Base-by-base conservation (phyloP, 2,113 vertebrate species). In the Bubalus kerabau region DNA sequence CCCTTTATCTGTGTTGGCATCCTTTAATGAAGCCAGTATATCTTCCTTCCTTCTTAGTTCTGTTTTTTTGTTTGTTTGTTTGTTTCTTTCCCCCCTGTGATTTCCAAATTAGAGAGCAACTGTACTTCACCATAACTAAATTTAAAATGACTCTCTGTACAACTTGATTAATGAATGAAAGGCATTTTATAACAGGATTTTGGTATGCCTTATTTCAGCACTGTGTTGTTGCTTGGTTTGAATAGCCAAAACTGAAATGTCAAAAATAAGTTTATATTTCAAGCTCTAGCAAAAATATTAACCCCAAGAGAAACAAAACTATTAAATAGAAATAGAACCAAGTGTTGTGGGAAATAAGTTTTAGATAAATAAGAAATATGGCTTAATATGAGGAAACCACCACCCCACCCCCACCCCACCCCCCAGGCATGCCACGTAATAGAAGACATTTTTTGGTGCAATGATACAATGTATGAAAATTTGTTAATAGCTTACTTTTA, bases 401-500 rank as follows among this genome's bases (percentile, higher is more conserved):
- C 21, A 13, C 67, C 32, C 8, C 23, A 19, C 32, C 17, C 2
- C 13, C 15, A 32, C 21, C 36, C 7, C 15, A 7, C 36, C 30
- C n/a, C 4, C 8, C 26, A 5, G 28, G 48, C 78, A 14, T 87
- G 43, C 92, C 71, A 87, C 50, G 86, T 95, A 36, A 64, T 83
- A 94, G 15, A 50, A 32, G 67, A n/a, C 21, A 93, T 24, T 46
- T 95, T 95, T 97, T 83, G 32, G 3, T 16, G 52, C 32, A 50
- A 11, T 87, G 32, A 3, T 21, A 71, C 16, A 56, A 11, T 87
- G 9, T 91, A 40, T 97, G 28, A 82, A 91, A 78, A 26, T 90
- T 94, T 62, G 6, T 87, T 84, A 96, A 94, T 87, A 96, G 60
- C 46, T 95, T 67, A 32, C 82, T 97, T 96, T 90, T 87, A 94